Evolutionary conservation across 92 coral and sea anemone species (phyloP), one percentile per base, ranked within the genome.

Genomic region (Zoanthus gigantus): DNA sequence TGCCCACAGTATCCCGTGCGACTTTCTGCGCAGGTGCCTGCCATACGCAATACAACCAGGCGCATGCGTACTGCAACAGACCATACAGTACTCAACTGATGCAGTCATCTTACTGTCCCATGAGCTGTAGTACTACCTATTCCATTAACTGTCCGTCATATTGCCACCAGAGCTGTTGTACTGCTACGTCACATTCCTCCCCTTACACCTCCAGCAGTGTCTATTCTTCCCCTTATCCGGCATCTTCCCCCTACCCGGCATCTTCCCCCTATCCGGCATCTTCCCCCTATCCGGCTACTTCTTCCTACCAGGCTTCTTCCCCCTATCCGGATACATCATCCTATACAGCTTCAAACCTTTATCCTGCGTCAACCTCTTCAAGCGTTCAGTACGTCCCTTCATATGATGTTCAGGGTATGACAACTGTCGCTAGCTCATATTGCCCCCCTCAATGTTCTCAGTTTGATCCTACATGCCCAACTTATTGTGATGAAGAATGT

Each of bases 31-130:
- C 85, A 4, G 61, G 85, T 28, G 85, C 75, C 58, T 81, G 85
- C 23, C 76, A 66, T 66, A 58, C 65, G 63, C 74, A 44, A 6
- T 81, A 66, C 47, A 45, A 13, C 42, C 85, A 81, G 48, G 85
- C 85, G 10, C 85, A 81, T 8, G 85, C 85, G 61, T 81, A 66
- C 85, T 81, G 85, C 75, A 81, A 46, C 75, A 81, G n/a, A 16
- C 85, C 74, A 15, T 81, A 81, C 45, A 29, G 61, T 54, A 2
- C 32, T 63, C 85, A 77, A 45, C 82, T 52, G 68, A 48, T 58
- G 18, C 82, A 66, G 60, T 67, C 85, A 7, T 81, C 85, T 6
- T 81, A 81, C 75, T 81, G 85, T 67, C 85, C 85, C 0, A 61
- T 66, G 61, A 57, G 75, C 63, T 81, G 85, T 32, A 67, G 44